Conservation (phyloP, 2,113 vertebrate genomes). For the Phrynosoma platyrhinos region DNA sequence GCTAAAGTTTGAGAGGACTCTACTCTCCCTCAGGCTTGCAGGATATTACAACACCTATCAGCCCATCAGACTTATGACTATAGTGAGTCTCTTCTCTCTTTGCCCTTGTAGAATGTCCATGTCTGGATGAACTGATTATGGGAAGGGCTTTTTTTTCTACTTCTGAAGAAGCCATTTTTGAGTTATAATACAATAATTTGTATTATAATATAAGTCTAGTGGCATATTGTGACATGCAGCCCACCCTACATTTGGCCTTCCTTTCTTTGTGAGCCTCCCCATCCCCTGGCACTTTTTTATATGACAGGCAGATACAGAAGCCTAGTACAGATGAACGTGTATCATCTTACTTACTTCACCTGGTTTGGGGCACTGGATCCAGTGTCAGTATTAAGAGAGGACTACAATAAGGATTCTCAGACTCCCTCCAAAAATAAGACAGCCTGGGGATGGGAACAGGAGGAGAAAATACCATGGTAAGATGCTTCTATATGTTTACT, state of each 20-base stretch:
- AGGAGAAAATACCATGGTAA: neutral
- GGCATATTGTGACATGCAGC: neutral
- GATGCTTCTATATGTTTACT: neutral
- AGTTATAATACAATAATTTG: neutral
- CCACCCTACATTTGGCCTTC: neutral
- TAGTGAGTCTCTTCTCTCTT: neutral
- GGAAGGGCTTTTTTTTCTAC: neutral
- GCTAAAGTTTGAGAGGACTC: neutral
- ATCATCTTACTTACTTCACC: neutral
- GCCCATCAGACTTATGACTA: slow-evolving; percentile 19
- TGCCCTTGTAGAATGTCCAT: slow-evolving; percentile 10
- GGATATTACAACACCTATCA: neutral
- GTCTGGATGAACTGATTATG: neutral
- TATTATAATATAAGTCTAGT: too few species aligned
- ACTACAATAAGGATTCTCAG: neutral
- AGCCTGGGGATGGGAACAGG: neutral
- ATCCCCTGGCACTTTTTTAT: neutral
- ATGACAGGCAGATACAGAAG: neutral
- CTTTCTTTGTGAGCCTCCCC: neutral
- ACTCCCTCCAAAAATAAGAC: neutral
- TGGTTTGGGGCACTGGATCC: neutral
- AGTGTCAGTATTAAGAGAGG: neutral
- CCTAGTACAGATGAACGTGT: neutral
- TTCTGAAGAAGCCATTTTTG: neutral
- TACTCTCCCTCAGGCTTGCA: neutral